Base-by-base conservation (phyloP, 2,797 vertebrate species). In the Mallotus villosus region DNA sequence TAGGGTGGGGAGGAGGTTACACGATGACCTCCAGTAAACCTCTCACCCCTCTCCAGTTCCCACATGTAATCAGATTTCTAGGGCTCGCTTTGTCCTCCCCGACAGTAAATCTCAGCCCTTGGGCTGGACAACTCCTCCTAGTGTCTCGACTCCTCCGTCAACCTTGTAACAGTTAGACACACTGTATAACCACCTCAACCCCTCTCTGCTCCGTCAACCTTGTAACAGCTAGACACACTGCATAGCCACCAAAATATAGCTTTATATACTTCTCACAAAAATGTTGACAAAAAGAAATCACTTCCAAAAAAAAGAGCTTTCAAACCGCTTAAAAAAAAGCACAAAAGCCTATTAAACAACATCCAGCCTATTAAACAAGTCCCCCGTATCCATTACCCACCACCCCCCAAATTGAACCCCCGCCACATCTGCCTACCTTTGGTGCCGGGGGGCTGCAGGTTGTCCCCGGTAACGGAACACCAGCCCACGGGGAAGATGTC, bases 401-500 rank as follows among this genome's bases (percentile, higher is more conserved):
- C 22, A 61, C 58, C 11, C 14, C 34, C 8, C 22, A 27, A 29
- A 29, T 29, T 29, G 3, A 29, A 5, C 51, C 19, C 3, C 51
- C 51, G 19, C n/a, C 19, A 61, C 24, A 57, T 21, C 51, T 2
- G 63, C 49, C 63, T 16, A 55, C 98, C 98, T 96, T 99, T 99
- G 70, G 95, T 96, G 82, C 97, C 98, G 71, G 98, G 98, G 0
- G 98, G 96, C 88, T 99, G 98, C 81, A 99, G 94, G 91, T 99
- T 99, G 93, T 99, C 98, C 90, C 97, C 97, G 29, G 97, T 98
- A 85, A 97, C 92, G 46, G 94, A 79, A 71, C 98, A 99, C 98
- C 98, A 99, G 90, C 97, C 97, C 68, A 99, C 97, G 22, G 98
- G 98, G 91, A 99, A 99, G 92, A 99, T 95, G 93, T 99, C 98